Evolutionary conservation across 1,140 invertebrate species (phyloP).

Genomic region (Probaryconus sp.): DNA sequence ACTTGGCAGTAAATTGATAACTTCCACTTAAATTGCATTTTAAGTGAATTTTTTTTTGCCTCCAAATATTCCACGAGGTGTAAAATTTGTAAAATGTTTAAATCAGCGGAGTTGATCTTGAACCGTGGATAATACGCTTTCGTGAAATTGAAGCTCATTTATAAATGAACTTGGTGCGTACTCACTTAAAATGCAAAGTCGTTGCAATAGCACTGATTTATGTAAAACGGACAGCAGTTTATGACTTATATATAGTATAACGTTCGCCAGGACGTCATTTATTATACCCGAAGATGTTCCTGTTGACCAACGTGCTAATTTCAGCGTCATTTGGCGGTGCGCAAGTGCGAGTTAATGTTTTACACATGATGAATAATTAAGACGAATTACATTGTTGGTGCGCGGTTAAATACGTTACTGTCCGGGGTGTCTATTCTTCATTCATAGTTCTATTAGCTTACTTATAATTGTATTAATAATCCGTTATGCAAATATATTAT

Average conservation of each 20-base stretch:
- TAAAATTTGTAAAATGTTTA: no score
- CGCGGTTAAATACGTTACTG: no score
- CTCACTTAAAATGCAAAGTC: background rate
- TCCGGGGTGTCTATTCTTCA: no score
- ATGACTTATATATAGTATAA: constrained; percentile 3
- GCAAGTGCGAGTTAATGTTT: constrained; percentile 2
- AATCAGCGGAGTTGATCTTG: no score
- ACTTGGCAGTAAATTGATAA: no score
- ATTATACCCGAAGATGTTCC: constrained; percentile 1
- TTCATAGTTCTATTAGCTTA: no score
- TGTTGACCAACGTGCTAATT: constrained; percentile 33
- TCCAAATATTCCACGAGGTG: no score
- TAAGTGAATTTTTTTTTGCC: no score
- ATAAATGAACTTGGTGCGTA: background rate
- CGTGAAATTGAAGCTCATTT: no score
- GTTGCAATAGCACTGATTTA: background rate
- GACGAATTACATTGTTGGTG: background rate
- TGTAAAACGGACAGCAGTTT: background rate
- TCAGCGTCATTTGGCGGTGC: constrained; percentile 8
- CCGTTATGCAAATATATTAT: no score
- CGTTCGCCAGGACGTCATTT: constrained; percentile 11
- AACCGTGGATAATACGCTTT: background rate
- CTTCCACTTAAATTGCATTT: no score
- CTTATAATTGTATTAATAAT: no score
- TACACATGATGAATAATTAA: constrained; percentile 1